Evolutionary conservation across 2,888 invertebrate species (phyloP), one percentile per base, ranked within the genome.

Genomic region (Drosophila cognata): DNA sequence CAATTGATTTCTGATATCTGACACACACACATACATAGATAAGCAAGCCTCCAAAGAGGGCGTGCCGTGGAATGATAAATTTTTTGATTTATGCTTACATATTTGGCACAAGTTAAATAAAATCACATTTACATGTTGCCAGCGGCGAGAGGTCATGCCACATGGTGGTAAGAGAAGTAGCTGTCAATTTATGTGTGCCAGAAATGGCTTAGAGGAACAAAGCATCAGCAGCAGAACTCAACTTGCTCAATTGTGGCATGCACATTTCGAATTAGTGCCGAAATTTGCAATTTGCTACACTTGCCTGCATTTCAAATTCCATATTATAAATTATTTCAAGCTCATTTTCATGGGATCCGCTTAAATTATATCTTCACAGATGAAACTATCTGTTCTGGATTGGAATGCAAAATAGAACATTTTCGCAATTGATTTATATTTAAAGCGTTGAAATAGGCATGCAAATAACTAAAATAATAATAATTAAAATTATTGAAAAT

Each of bases 71-170:
- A 56, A n/a, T 59, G 71, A 75, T 73, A 77, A 70, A 79, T 80
- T 76, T 46, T 81, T 71, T 84, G 84, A 84, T 84, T 84, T 84
- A 85, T 81, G 84, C 64, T 48, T 71, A 70, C 80, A 73, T 80
- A 74, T 74, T 84, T 71, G 77, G 71, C 80, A 71, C 57, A 79
- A 79, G 70, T 71, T 72, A 73, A 68, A 64, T 79, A 66, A 74
- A 67, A 83, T 71, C 69, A 53, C 71, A 74, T 65, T 74, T 71
- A 66, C 60, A 74, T 74, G 43, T 28, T 29, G 50, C 25, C 59
- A 68, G 10, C 0, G 3, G 33, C 29, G 13, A 21, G 11, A 21
- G 2, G 41, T 43, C 41, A 21, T 21, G 41, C 41, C n/a, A n/a
- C 41, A 2, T 41, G 4, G n/a, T n/a, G 43, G 43, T 43, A 5